Conservation (phyloP, 2,888 invertebrate genomes). For the Crocallis elinguaria region DNA sequence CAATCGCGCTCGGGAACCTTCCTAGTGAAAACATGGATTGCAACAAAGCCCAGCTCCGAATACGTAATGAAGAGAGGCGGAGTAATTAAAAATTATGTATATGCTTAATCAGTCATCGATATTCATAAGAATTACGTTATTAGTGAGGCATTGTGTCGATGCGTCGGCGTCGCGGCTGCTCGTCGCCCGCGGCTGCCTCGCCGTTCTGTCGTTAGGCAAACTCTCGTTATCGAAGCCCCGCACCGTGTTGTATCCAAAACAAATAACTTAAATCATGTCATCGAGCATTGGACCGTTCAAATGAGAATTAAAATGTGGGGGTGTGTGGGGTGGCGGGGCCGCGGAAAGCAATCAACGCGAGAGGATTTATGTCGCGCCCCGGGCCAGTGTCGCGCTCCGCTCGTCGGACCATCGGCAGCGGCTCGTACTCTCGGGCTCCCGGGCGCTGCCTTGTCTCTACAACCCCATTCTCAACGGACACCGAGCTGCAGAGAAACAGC, state of each 20-base stretch:
- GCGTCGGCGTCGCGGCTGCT: conserved; percentile 32
- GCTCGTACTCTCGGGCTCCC: conserved; percentile 8
- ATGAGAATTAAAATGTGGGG: conserved; percentile 57
- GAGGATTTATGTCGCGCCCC: conserved; percentile 61
- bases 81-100: conserved; percentile 49
- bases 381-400: conserved; percentile 17
- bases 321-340: conserved; percentile 46
- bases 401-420: conserved; percentile 51
- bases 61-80: conserved; percentile 1
- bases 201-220: conserved; percentile 38
- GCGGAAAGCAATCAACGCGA: conserved; percentile 71
- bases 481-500: neutral
- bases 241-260: conserved; percentile 64
- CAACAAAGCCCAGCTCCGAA: neutral
- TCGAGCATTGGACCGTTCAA: conserved; percentile 41
- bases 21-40: neutral
- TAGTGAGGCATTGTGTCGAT: conserved; percentile 52
- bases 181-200: conserved; percentile 55
- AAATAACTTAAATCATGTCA: conserved; percentile 75
- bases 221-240: conserved; percentile 67
- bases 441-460: no score
- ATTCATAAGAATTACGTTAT: conserved; percentile 48
- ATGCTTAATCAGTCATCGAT: conserved; percentile 51
- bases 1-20: neutral
- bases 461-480: neutral